Percentiles rank a stretch among this genome's conserved stretches.
These are phyloP conservation scores for Sarcophaga rosellei DNA, from an alignment of 2,888 invertebrate genomes.

Conservation along the genomic window DNA sequence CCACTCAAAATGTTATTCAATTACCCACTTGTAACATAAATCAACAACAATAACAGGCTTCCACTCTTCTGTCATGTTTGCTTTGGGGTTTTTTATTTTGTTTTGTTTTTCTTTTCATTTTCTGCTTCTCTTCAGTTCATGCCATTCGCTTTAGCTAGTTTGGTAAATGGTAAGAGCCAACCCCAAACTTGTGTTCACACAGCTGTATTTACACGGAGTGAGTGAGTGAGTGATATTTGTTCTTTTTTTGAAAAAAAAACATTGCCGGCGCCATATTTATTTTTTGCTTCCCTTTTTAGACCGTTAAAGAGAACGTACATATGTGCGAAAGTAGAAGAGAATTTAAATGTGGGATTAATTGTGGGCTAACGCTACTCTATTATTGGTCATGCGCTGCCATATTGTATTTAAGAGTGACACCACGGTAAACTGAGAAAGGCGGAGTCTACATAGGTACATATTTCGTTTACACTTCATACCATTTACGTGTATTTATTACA, in stretches of 20 bases:
- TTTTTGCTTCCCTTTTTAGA: neutral
- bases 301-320: neutral
- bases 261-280: conserved; percentile 68
- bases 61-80: conserved; percentile 26
- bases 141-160: neutral
- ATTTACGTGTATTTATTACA: neutral
- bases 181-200: conserved; percentile 60
- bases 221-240: neutral
- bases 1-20: conserved; percentile 78
- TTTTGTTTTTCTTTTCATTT: conserved; percentile 7
- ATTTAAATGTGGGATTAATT: conserved; percentile 34
- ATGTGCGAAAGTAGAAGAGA: neutral
- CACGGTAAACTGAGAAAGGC: conserved; percentile 50
- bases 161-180: conserved; percentile 34
- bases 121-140: neutral
- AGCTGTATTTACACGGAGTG: conserved; percentile 53
- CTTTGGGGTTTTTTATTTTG: neutral
- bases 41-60: conserved; percentile 62
- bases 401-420: conserved; percentile 52
- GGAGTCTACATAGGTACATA: conserved; percentile 54
- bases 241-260: too few species aligned
- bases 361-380: conserved; percentile 39
- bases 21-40: conserved; percentile 74
- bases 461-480: neutral
- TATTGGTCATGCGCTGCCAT: conserved; percentile 72